Evolutionary conservation across 2,797 vertebrate species (phyloP), one percentile per base, ranked within the genome.

Genomic region (Neopelma chrysocephalum): DNA sequence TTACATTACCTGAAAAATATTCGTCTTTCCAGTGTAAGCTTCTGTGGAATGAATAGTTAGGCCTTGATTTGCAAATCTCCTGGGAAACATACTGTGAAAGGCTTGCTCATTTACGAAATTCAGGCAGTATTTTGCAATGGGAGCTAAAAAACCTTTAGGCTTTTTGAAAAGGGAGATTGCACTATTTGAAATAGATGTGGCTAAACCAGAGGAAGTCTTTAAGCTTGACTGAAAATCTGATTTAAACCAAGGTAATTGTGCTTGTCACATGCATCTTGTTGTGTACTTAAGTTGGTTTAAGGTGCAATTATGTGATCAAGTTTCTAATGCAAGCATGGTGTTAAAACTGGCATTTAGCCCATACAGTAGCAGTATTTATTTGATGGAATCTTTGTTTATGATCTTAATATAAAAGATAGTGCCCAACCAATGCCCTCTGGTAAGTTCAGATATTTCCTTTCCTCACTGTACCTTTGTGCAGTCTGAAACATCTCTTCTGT

Each of bases 1-100:
- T 96, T 94, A 83, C 38, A 51, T 94, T 95, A 96, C 96, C 94
- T 96, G 94, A 87, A 94, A 93, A 84, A 90, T 88, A 84, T 53
- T 95, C 66, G 34, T 90, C 91, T 94, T 86, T 96, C 73, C 70
- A 93, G 42, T 73, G 58, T 72, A 70, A 96, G 90, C 53, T 93
- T 83, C 80, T 94, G 40, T 82, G 82, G 61, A 95, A 65, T 90
- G 76, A 96, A 80, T 91, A 20, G 90, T 93, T 66, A 92, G 80
- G 64, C 82, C 77, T 84, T 84, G 80, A 94, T 97, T 95, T 96
- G 91, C 91, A 91, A 62, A 61, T 94, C 95, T 96, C 90, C 95
- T 71, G 93, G 95, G 96, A 96, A 94, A 95, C 87, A 0, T 89
- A 87, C 82, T 94, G 66, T 78, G 71, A 87, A 91, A 93, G 90